Evolutionary conservation across 2,113 vertebrate species (phyloP), one percentile per base, ranked within the genome.

Genomic region (Dasyprocta punctata): DNA sequence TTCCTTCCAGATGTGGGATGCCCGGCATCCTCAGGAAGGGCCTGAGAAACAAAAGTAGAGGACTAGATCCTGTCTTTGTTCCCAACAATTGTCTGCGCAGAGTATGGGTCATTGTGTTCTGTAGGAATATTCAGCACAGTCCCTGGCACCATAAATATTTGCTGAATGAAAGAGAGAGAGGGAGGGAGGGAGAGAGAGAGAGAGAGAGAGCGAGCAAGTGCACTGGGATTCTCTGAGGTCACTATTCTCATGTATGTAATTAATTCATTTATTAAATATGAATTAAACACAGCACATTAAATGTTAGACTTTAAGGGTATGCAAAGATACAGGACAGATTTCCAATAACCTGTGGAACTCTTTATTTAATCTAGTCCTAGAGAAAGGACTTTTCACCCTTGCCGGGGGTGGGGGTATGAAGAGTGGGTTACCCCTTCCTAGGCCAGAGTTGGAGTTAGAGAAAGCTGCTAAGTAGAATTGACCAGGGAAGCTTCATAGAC

Each of bases 11-110:
- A 95, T 97, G 97, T 89, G 90, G 90, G 95, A 65, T 95, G 83
- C 63, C 1, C 0, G 58, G 96, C 88, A 97, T 97, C 96, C 94
- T 97, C 96, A 97, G 98, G 98, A 97, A 98, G 86, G 47, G 22
- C 90, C 87, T 17, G 82, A 94, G 96, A 97, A 95, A 95, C 94
- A 82, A 83, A 83, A 90, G 90, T 17, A 14, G 77, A 71, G 47
- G 71, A 71, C 54, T 38, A 92, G 95, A 94, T 96, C 97, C 96
- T 96, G 92, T 78, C 81, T 97, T 96, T 97, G 92, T 98, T 95
- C 90, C 58, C 28, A 93, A 41, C 71, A 61, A 89, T 92, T 92
- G 89, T 97, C 84, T 95, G 47, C 44, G 28, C 54, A 90, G 90
- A 92, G 80, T 11, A 8, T 80, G 71, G 85, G 73, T 80, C 67